Evolutionary conservation across 2,797 vertebrate species (phyloP), one percentile per base, ranked within the genome.

Genomic region (Schizothorax lantsangensis): DNA sequence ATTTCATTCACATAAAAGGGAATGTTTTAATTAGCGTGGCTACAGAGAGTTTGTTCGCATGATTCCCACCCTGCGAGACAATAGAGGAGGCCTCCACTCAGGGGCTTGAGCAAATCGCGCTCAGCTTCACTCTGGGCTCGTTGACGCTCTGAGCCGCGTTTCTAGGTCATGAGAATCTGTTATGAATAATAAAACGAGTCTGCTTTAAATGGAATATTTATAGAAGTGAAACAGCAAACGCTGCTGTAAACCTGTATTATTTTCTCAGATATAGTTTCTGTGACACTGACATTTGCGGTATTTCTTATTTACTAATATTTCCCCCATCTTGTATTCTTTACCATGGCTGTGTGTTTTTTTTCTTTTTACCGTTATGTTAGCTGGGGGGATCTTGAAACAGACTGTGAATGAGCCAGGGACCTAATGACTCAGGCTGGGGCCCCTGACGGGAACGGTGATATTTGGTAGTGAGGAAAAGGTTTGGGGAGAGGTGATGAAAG

Each of bases 101-200:
- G 80, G 38, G 54, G 72, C 86, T 73, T 69, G 77, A 79, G 40
- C 84, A 88, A 87, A 87, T 84, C 26, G 5, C 40, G 15, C 73
- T 88, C 49, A 52, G 47, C 72, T 81, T 78, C 69, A 43, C 90
- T 87, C 83, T 49, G 57, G 80, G 62, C 80, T 81, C 73, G 49
- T 68, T 69, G 66, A 85, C 30, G 49, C 84, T 88, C 82, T 38
- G 49, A 86, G 89, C 88, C 49, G 64, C 45, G 69, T 91, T 93
- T 92, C 91, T 95, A 88, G 95, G 95, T 95, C 95, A 95, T 45
- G 74, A 83, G 85, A 93, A 79, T 90, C 89, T 93, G 90, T 91
- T 94, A 95, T 95, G 94, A 95, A 95, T 95, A 95, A 94, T 96
- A 94, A 95, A 94, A 93, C 93, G 89, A 90, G 59, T 83, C 83